Conservation (phyloP, 2,888 invertebrate species). For the Eupithecia insigniata region DNA sequence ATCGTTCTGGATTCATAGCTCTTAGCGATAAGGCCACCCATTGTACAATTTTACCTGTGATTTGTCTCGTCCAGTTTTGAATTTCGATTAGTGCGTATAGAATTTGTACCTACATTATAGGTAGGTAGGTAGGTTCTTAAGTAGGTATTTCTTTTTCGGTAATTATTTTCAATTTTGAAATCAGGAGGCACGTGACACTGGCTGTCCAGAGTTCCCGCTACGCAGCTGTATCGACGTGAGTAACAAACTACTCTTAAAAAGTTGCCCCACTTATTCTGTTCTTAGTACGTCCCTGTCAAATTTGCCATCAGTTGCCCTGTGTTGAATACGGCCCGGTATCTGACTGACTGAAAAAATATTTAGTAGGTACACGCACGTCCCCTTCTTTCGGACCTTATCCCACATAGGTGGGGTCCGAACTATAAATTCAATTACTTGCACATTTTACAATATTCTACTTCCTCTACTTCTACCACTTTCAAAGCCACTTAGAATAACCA, state of each 20-base stretch:
- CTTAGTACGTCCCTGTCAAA: background rate
- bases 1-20: no score
- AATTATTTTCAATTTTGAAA: background rate
- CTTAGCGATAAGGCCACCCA: no score
- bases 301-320: background rate
- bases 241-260: background rate
- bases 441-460: no score
- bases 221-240: slow-evolving; percentile 47
- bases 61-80: no score
- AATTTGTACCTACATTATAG: no score
- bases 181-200: slow-evolving; percentile 66
- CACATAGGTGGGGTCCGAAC: no score
- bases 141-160: no score
- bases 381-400: no score
- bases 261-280: background rate
- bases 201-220: slow-evolving; percentile 73
- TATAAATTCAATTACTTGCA: no score
- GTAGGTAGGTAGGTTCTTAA: no score
- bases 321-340: background rate
- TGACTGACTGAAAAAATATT: background rate
- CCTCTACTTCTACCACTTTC: background rate
- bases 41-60: no score
- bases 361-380: background rate
- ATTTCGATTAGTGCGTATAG: no score
- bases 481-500: background rate